Evolutionary conservation across 2,888 invertebrate species (phyloP), one percentile per base, ranked within the genome.

Genomic region (Limulus polyphemus): DNA sequence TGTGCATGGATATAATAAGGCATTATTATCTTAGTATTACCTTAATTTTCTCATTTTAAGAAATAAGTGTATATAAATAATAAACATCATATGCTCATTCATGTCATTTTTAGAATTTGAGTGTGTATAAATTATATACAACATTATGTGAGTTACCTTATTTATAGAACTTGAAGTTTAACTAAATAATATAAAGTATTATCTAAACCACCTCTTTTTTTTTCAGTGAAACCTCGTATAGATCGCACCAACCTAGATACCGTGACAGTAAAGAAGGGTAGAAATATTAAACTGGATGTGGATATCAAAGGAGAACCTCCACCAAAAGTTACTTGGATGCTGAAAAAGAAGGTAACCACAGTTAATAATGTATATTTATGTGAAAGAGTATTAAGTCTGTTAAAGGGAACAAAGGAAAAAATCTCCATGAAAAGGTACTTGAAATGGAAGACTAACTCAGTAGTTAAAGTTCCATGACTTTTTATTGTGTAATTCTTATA

Each of bases 231-330:
- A 78, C 99, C 99, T 52, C 87, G 91, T 75, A 99, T 99, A 76
- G 94, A 97, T 78, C 84, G 95, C 70, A 91, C 93, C 4, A 93
- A 94, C 77, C 80, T 97, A 69, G 92, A 95, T 76, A 85, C 89
- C 56, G 80, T 92, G 56, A 86, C 87, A 12, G 86, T 97, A 13
- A 88, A 94, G 70, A 89, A 90, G 67, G 95, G 68, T 50, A 93
- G 95, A 77, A 83, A 86, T 0, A 85, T 97, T 68, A 91, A 89
- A 78, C 88, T 93, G 75, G 93, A 94, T 75, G 85, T 98, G 52
- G 90, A 94, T 75, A 89, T 94, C 49, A 85, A 86, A 71, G 99
- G 98, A 70, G 98, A 99, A 78, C 99, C 99, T 1, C 86, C 90
- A 65, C 98, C 99, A 65, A 88, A 85, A 68, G 87, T 91, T 70